Evolutionary conservation across 2,888 invertebrate species (phyloP).

Genomic region (Tholera decimalis): DNA sequence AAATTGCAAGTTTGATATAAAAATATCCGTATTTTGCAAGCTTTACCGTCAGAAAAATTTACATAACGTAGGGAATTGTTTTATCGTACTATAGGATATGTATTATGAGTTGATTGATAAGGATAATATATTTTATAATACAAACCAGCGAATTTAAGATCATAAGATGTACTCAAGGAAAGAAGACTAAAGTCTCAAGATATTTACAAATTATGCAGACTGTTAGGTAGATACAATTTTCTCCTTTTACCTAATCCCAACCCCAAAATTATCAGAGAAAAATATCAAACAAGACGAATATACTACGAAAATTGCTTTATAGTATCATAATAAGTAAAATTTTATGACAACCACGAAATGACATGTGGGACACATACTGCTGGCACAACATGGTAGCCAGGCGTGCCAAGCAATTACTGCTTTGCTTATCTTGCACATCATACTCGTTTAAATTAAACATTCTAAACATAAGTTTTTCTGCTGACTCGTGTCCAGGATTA

Average conservation of each 20-base stretch:
- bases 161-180: background rate
- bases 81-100: conserved; percentile 1
- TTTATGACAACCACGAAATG: conserved; percentile 52
- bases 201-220: too few species aligned
- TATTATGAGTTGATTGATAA: background rate
- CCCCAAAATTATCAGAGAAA: background rate
- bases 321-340: conserved; percentile 25
- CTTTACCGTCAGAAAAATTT: conserved; percentile 14
- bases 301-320: conserved; percentile 4
- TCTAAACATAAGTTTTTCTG: conserved; percentile 31
- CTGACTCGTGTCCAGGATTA: conserved; percentile 14
- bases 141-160: background rate
- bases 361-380: conserved; percentile 48
- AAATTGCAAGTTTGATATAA: conserved; percentile 58
- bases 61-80: background rate
- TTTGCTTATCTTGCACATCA: conserved; percentile 52
- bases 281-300: background rate
- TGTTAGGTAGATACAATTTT: too few species aligned
- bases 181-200: background rate
- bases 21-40: conserved; percentile 49
- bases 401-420: conserved; percentile 56
- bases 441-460: conserved; percentile 34
- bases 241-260: too few species aligned
- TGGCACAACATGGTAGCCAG: conserved; percentile 43
- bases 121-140: background rate